phyloP scores from a whole-genome alignment of 2,113 vertebrate genomes.

The Tonatia bakeri region DNA sequence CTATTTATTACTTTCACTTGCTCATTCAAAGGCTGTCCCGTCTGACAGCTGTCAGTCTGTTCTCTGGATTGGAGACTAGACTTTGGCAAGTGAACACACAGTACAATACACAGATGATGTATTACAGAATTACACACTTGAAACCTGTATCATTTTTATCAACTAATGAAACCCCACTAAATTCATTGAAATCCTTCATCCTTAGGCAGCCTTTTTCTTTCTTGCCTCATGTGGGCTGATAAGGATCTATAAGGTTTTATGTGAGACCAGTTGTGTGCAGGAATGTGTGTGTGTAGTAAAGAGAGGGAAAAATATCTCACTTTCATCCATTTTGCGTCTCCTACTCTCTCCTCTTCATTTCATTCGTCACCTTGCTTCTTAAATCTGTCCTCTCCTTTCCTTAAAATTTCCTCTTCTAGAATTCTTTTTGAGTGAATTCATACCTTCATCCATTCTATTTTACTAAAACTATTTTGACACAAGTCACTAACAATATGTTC shows the following conservation, averaged over 20 bases:
- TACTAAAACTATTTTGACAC: background rate
- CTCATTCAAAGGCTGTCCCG: background rate
- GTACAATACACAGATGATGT: background rate
- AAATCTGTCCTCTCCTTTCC: background rate
- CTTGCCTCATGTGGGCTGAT: background rate
- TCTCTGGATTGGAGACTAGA: background rate
- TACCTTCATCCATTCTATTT: background rate
- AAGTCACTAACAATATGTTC: background rate
- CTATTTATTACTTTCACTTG: background rate
- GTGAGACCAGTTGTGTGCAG: background rate
- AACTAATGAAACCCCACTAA: background rate
- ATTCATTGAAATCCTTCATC: background rate
- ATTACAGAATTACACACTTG: background rate
- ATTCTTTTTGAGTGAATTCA: background rate
- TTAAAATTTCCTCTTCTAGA: background rate
- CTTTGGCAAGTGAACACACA: background rate
- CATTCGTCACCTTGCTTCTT: background rate
- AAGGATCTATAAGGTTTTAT: background rate
- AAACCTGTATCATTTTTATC: background rate
- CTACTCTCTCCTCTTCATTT: background rate
- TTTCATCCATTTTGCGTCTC: background rate
- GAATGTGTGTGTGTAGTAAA: background rate
- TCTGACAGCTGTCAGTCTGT: background rate
- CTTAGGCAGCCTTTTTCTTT: background rate
- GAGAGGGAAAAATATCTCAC: background rate